Evolutionary conservation across 2,888 invertebrate genomes (phyloP), one percentile per base, ranked within the genome.

Genomic region (Papilio gigon): DNA sequence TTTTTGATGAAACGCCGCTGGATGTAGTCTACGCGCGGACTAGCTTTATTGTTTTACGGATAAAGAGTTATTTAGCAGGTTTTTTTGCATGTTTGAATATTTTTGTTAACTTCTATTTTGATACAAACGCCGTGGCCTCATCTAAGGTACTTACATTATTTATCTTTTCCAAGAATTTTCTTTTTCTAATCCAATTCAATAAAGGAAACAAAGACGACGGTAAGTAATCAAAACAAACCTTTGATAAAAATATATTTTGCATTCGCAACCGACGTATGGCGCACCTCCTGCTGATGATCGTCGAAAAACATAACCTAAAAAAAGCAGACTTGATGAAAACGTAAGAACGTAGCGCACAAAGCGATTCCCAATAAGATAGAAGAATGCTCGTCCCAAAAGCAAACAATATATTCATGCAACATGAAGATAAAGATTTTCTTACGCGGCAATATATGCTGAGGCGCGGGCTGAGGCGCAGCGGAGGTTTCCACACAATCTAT

Each of bases 391-490:
- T 50, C 27, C 50, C 63, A 65, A 70, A 70, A 73, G 75, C 74
- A 84, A 83, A 84, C 84, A 84, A 86, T 84, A 86, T 87, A 88
- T 88, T 87, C 87, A 88, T 86, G 78, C 74, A 73, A 75, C 76
- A 73, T 74, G 71, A 65, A 70, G 79, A 77, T 75, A 76, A 74
- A 78, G 75, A 77, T 77, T 74, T 76, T 72, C 75, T 71, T 75
- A 70, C 44, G 65, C 67, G 66, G 75, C 74, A 74, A 73, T 77
- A 75, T 73, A 71, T 70, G 70, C 71, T 67, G 53, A 42, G 47
- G 61, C 50, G 70, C 63, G 65, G 69, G 65, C 71, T 71, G 71
- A 73, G 74, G 77, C 14, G 14, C n/a, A 5, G 68, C 71, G 72
- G 70, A 73, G 74, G 77, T 74, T 73, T 74, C 73, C 74, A 70